Conservation (phyloP, 2,113 vertebrate species). For the Paradoxurus hermaphroditus region DNA sequence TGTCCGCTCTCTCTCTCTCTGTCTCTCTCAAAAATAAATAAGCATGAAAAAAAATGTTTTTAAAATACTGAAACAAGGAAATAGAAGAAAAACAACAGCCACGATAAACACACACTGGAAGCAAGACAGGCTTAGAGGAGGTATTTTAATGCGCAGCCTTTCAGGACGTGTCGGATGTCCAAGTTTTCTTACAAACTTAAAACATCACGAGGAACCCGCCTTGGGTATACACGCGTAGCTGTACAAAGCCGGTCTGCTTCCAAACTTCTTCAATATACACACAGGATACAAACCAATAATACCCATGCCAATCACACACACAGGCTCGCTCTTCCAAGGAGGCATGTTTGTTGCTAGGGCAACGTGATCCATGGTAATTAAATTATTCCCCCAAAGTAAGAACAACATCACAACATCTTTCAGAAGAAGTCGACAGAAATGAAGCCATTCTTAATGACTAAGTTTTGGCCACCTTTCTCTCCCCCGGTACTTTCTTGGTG, state of each 20-base stretch:
- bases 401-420: neutral
- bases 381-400: neutral
- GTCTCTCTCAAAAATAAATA: no score
- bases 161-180: neutral
- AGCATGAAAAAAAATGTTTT: no score
- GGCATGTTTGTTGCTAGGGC: neutral
- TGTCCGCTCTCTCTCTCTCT: no score
- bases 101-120: neutral
- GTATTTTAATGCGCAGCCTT: neutral
- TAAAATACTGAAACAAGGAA: slow-evolving; percentile 49
- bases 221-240: accelerated
- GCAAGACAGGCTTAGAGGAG: neutral
- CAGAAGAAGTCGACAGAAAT: slow-evolving; percentile 1
- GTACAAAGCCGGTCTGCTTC: neutral
- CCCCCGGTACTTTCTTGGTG: neutral
- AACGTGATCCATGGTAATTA: neutral
- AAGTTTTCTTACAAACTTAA: neutral
- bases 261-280: neutral
- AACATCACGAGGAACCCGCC: neutral
- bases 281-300: neutral
- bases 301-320: neutral
- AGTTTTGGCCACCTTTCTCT: neutral
- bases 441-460: neutral
- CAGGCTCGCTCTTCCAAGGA: neutral
- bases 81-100: neutral